Base-by-base conservation (phyloP, 2,888 invertebrate genomes). In the Agrochola litura region DNA sequence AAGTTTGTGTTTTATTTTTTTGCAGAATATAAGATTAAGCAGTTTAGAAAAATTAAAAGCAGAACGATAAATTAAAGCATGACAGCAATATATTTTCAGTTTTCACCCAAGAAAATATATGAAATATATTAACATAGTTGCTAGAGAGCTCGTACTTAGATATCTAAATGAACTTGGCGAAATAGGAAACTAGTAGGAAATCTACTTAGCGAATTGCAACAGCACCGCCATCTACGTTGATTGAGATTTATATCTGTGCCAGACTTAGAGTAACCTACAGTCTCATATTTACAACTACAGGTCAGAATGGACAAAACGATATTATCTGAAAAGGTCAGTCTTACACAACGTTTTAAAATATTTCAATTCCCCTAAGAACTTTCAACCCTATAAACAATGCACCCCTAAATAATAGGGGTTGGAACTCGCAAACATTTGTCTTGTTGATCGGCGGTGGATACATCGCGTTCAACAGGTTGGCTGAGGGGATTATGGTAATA, bases 331-430 rank as follows among this genome's bases (percentile, higher is more conserved):
- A 67, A 14, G 9, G 37, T 68, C n/a, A 58, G 3, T 16, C n/a
- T 37, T 58, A 68, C 10, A 68, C 30, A 37, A 68, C 3, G 10
- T 3, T 68, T 68, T n/a, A 22, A n/a, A n/a, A 52, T 52, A 30
- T 58, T 54, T 65, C 2, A 37, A 52, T 41, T 49, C n/a, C n/a
- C 9, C 30, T 22, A 14, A 37, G 2, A 19, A 56, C 54, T 81
- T 76, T 0, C 93, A 96, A 73, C 96, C 96, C 95, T 96, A 93
- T 52, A 78, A 93, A 96, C 95, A 96, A 96, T 96, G 90, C 91
- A 80, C 90, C 94, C 96, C 94, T 90, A 90, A 94, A 96, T 95
- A 95, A 96, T 95, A 93, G 95, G 95, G 95, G 95, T 92, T 87
- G 94, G 89, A 81, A 86, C 89, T 86, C 83, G 91, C 92, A 95